Evolutionary conservation across 1,140 invertebrate genomes (phyloP).

Genomic region (Musca domestica): DNA sequence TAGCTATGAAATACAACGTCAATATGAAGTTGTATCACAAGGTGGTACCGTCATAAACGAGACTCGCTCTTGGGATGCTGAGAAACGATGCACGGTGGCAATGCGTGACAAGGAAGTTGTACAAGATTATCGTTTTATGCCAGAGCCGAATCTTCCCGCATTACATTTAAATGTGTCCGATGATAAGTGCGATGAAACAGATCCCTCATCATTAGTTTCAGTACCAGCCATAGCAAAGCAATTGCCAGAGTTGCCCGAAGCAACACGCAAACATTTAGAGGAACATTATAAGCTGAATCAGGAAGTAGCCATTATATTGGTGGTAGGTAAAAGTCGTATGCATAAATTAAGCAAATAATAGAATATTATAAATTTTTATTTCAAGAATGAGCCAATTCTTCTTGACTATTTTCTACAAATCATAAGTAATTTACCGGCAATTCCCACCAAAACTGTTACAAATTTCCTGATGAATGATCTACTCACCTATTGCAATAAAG

Average conservation of each 20-base stretch:
- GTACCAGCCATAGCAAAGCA: conserved; percentile 59
- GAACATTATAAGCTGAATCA: conserved; percentile 60
- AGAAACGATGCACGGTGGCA: conserved; percentile 68
- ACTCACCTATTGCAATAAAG: conserved; percentile 63
- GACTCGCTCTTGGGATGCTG: conserved; percentile 77
- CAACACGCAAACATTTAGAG: conserved; percentile 59
- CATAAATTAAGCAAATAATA: too few relatives aligned
- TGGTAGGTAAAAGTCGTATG: conserved; percentile 61
- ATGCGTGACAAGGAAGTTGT: conserved; percentile 95
- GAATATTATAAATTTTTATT: conserved; percentile 11
- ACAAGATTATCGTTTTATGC: conserved; percentile 71
- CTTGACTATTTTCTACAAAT: conserved; percentile 64
- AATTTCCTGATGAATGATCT: conserved; percentile 70
- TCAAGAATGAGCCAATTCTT: conserved; percentile 64
- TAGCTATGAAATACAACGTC: conserved; percentile 84
- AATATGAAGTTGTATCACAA: conserved; percentile 67
- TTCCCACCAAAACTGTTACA: conserved; percentile 61
- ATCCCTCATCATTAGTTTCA: conserved; percentile 55
- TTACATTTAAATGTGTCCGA: conserved; percentile 68
- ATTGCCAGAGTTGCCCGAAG: conserved; percentile 63
- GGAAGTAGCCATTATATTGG: conserved; percentile 62
- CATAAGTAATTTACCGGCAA: conserved; percentile 53
- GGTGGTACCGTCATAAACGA: conserved; percentile 80
- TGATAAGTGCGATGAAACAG: conserved; percentile 44
- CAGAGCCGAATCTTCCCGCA: conserved; percentile 93